A percentile compares a stretch with the other conserved stretches of the same genome.
Conservation (phyloP, 2,888 invertebrate genomes). For the Ophioninae sp. region DNA sequence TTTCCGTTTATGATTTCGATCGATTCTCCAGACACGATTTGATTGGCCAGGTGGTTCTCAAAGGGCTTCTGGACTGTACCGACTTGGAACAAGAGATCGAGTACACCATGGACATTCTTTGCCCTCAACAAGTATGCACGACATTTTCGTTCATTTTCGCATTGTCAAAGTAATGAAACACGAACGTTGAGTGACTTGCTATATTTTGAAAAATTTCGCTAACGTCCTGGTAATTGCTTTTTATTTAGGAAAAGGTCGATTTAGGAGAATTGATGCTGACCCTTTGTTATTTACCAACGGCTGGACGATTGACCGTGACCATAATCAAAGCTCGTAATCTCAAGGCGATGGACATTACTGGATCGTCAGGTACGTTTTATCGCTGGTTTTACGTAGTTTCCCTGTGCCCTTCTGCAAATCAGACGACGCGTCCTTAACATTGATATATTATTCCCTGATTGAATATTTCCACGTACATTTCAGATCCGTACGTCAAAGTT, state of each 20-base stretch:
- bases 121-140: constrained; percentile 86
- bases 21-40: constrained; percentile 93
- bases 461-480: constrained; percentile 54
- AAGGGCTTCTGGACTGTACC: constrained; percentile 89
- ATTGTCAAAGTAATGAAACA: neutral
- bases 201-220: neutral
- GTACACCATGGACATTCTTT: constrained; percentile 92
- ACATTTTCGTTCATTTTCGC: neutral
- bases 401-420: too few relatives aligned
- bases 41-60: constrained; percentile 92
- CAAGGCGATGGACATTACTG: constrained; percentile 96
- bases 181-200: neutral
- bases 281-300: constrained; percentile 94
- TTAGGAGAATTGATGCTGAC: constrained; percentile 96
- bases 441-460: neutral
- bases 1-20: constrained; percentile 94
- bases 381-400: too few relatives aligned
- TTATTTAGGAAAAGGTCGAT: constrained; percentile 89
- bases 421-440: neutral
- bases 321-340: constrained; percentile 95
- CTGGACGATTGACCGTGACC: constrained; percentile 94
- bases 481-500: constrained; percentile 97
- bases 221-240: constrained; percentile 15
- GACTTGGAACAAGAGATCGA: constrained; percentile 91
- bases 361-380: constrained; percentile 88